Conservation (phyloP, 2,888 invertebrate species). For the Sycophila texana region DNA sequence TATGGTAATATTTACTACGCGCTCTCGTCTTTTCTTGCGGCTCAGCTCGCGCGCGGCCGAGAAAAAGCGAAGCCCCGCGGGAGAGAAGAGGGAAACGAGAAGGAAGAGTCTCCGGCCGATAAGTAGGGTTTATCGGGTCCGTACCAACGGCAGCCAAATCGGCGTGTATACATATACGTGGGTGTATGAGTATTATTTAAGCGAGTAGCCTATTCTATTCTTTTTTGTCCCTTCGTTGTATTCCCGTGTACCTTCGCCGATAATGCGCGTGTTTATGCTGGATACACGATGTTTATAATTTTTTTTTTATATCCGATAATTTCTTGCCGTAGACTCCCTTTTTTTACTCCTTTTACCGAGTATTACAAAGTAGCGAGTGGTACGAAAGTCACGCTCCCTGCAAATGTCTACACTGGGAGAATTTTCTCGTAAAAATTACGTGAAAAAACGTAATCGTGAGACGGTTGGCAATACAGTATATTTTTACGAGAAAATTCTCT, state of each 20-base stretch:
- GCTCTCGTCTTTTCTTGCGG: not conserved
- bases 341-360: too few species aligned
- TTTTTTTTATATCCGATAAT: too few species aligned
- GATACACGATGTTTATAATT: not conserved
- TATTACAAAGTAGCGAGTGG: too few species aligned
- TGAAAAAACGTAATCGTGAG: too few species aligned
- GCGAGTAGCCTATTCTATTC: not conserved
- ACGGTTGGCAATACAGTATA: too few species aligned
- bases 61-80: not conserved
- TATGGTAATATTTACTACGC: conserved; percentile 52
- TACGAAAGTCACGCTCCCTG: too few species aligned
- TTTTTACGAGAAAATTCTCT: too few species aligned
- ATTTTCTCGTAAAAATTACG: too few species aligned
- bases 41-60: not conserved
- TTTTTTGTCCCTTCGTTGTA: not conserved
- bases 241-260: not conserved
- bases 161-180: not conserved
- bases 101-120: conserved; percentile 21
- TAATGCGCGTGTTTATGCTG: not conserved
- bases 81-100: conserved; percentile 7
- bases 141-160: not conserved
- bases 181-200: conserved; percentile 22
- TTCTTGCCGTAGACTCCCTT: too few species aligned
- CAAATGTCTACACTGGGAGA: too few species aligned
- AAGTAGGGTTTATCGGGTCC: conserved; percentile 44